Percentiles rank a stretch among this genome's conserved stretches.
Evolutionary conservation across 2,888 invertebrate genomes (phyloP).

Genomic region (Pseudanteris insignis): DNA sequence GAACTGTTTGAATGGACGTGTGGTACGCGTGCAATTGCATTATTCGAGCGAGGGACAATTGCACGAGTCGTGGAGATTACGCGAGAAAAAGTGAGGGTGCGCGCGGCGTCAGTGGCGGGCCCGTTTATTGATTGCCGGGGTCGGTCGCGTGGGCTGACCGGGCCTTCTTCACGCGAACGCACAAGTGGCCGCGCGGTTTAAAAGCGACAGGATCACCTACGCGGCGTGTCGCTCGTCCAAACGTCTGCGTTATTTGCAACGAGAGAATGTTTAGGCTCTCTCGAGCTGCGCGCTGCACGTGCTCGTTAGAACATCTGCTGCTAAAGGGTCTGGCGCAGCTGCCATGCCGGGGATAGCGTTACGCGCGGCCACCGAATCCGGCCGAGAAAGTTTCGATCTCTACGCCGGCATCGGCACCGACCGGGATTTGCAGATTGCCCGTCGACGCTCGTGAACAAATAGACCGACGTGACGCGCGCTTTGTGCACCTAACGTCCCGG

Average conservation of each 20-base stretch:
- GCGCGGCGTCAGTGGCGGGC: too few species aligned
- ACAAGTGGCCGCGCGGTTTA: conserved; percentile 29
- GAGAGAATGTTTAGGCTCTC: conserved; percentile 20
- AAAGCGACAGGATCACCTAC: conserved; percentile 40
- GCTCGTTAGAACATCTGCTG: conserved; percentile 57
- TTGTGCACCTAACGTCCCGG: conserved; percentile 6
- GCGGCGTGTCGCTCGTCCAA: conserved; percentile 32
- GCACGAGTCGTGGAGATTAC: conserved; percentile 9
- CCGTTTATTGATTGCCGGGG: too few species aligned
- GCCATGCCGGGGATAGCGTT: conserved; percentile 43
- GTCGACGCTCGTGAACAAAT: conserved; percentile 14
- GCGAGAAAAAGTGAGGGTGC: too few species aligned
- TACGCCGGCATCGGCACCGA: neutral
- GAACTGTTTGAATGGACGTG: conserved; percentile 25
- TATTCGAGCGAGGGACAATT: conserved; percentile 24
- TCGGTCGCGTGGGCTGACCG: conserved; percentile 25
- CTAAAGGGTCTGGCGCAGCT: conserved; percentile 56
- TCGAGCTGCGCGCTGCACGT: conserved; percentile 28
- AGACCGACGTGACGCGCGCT: conserved; percentile 3
- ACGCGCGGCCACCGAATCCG: conserved; percentile 31
- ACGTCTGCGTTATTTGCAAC: conserved; percentile 28
- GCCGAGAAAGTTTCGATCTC: conserved; percentile 2
- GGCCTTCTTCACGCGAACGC: conserved; percentile 24
- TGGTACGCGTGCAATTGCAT: conserved; percentile 20
- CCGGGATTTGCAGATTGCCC: conserved; percentile 19